These are phyloP conservation scores for Cheilosia soror DNA, from an alignment of 2,888 invertebrate genomes.

Conservation along the genomic window DNA sequence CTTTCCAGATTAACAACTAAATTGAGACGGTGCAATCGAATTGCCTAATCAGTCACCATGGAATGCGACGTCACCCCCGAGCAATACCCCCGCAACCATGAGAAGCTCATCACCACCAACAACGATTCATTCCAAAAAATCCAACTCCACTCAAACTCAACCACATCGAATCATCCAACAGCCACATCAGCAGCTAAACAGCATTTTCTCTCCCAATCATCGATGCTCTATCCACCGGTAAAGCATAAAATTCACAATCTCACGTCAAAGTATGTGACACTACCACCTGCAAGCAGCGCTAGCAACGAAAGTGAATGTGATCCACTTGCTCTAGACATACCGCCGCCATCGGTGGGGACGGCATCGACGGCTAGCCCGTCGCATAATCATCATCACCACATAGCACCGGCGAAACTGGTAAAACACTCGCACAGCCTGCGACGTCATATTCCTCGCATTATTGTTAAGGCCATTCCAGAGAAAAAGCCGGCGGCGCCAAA, in stretches of 20 bases:
- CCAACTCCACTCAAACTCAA: conserved; percentile 68
- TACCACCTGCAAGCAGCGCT: conserved; percentile 78
- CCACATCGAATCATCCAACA: conserved; percentile 61
- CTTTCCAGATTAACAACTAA: conserved; percentile 39
- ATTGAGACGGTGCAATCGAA: conserved; percentile 33
- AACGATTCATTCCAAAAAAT: conserved; percentile 73
- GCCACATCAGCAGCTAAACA: conserved; percentile 59
- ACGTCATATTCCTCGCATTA: conserved; percentile 89
- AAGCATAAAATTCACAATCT: conserved; percentile 62
- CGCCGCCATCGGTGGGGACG: conserved; percentile 71
- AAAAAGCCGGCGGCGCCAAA: conserved; percentile 79
- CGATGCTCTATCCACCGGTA: conserved; percentile 68
- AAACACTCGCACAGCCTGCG: conserved; percentile 90
- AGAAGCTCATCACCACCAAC: conserved; percentile 66
- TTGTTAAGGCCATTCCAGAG: conserved; percentile 90
- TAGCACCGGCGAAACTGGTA: conserved; percentile 81
- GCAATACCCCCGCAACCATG: conserved; percentile 67
- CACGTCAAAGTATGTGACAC: conserved; percentile 79
- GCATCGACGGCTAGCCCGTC: conserved; percentile 27
- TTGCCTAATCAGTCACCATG: conserved; percentile 69
- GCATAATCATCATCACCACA: conserved; percentile 65
- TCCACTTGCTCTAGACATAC: conserved; percentile 81
- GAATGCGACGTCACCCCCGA: conserved; percentile 78
- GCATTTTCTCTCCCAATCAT: conserved; percentile 71
- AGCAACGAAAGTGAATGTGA: conserved; percentile 82